Base-by-base conservation (phyloP, 2,888 invertebrate species). In the Drosophila algonquin region DNA sequence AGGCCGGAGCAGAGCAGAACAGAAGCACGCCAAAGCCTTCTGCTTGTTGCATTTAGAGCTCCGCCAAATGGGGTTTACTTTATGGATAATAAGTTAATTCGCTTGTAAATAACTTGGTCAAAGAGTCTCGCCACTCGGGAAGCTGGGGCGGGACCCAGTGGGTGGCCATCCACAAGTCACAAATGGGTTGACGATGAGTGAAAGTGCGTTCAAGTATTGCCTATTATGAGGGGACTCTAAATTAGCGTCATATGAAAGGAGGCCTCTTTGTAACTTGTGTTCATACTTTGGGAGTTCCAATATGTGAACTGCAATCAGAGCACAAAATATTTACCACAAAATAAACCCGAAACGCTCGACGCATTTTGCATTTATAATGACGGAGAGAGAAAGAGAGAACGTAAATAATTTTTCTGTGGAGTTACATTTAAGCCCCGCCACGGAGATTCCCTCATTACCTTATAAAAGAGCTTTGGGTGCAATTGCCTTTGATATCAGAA, bases 51-150 rank as follows among this genome's bases (percentile, higher is more conserved):
- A 79, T 73, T 75, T 73, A 69, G 73, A 76, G 64, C 87, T 72
- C 74, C 77, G 79, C 70, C 63, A 87, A 87, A 89, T 85, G 89
- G 75, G 82, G 85, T 89, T 89, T 85, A 82, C 84, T 85, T 87
- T 82, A 77, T 80, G 89, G 86, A 80, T 87, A 89, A 89, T 84
- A 84, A 81, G 85, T 81, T 84, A 87, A 86, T 86, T 89, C 88
- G 83, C 87, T 87, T 86, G 81, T 82, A 74, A 78, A 82, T 82
- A 80, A 89, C 71, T 87, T 89, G 74, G 67, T 67, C 63, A 77
- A 77, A 77, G 72, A 63, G 58, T 45, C 24, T 57, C n/a, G 40
- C n/a, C 14, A 14, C 14, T 40, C 40, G 40, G 14, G 40, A 2
- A 40, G 40, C 40, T 2, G 14, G 14, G 40, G 40, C 35, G 35